Evolutionary conservation across 2,113 vertebrate genomes (phyloP).

Genomic region (Clinocottus analis): DNA sequence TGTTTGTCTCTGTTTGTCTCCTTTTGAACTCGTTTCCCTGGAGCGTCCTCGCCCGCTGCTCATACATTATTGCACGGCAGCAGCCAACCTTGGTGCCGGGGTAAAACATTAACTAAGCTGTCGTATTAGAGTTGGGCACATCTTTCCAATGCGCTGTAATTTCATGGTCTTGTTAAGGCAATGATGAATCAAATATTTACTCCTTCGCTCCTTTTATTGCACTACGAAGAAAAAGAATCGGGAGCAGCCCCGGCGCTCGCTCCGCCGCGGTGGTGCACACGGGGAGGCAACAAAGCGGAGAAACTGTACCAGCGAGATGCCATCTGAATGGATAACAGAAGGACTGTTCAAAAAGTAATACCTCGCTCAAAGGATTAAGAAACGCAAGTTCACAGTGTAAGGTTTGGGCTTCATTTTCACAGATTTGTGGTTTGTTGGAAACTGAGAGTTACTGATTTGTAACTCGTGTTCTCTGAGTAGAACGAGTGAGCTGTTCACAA

Average conservation of each 20-base stretch:
- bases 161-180: slow-evolving; percentile 65
- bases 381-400: background rate
- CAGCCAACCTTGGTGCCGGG: slow-evolving; percentile 40
- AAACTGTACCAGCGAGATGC: background rate
- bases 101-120: slow-evolving; percentile 63
- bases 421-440: background rate
- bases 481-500: background rate
- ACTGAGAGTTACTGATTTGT: background rate
- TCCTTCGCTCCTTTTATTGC: slow-evolving; percentile 52
- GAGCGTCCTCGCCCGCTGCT: slow-evolving; percentile 55
- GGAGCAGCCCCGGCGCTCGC: slow-evolving; percentile 1
- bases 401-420: background rate
- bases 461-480: background rate
- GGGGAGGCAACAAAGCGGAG: background rate
- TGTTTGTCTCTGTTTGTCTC: slow-evolving; percentile 72
- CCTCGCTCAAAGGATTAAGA: background rate
- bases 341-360: background rate
- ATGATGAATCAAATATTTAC: slow-evolving; percentile 74
- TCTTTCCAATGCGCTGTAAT: slow-evolving; percentile 57
- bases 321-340: too few relatives aligned
- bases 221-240: slow-evolving; percentile 29
- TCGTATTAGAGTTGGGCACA: slow-evolving; percentile 57
- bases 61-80: slow-evolving; percentile 60
- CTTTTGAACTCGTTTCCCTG: slow-evolving; percentile 53
- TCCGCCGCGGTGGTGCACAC: background rate